phyloP scores from a whole-genome alignment of 2,113 vertebrate species.

The Capreolus pygargus region DNA sequence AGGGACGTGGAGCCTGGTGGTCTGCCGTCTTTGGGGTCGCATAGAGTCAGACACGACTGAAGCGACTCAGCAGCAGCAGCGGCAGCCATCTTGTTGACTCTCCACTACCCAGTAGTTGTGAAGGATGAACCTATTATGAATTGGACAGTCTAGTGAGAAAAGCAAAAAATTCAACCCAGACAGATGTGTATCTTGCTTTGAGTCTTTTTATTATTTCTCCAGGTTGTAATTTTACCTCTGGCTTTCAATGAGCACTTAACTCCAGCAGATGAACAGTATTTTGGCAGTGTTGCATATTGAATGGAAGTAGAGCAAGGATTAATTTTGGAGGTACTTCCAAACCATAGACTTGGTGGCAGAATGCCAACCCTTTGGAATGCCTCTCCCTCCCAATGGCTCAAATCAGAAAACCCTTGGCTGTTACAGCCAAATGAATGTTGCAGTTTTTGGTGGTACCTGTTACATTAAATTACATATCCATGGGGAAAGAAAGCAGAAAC shows the following conservation, averaged over 20 bases:
- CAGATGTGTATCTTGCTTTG: conserved; percentile 23
- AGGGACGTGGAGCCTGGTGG: too few relatives aligned
- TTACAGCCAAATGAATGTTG: conserved; percentile 19
- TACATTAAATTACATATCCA: conserved; percentile 51
- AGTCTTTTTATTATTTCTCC: conserved; percentile 28
- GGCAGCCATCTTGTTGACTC: background rate
- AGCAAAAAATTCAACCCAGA: background rate
- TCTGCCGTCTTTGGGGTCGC: too few relatives aligned
- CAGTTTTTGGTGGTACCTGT: conserved; percentile 37
- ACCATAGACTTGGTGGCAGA: conserved; percentile 14
- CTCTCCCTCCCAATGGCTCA: conserved; percentile 40
- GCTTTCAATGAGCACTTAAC: conserved; percentile 9
- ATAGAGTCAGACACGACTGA: too few relatives aligned
- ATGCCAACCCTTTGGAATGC: conserved; percentile 16
- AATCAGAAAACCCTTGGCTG: conserved; percentile 44
- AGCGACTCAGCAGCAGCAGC: too few relatives aligned
- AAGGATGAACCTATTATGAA: background rate
- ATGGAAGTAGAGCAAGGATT: conserved; percentile 24
- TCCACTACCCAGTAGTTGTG: background rate
- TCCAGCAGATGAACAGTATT: background rate
- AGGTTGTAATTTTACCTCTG: conserved; percentile 31
- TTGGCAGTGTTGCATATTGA: conserved; percentile 26
- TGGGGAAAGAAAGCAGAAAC: conserved; percentile 58
- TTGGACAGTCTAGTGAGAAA: background rate
- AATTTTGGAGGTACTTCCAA: conserved; percentile 41